Percentiles rank a stretch among this genome's conserved stretches.
phyloP scores from a whole-genome alignment of 2,113 vertebrate genomes.

The Eurypyga helias region DNA sequence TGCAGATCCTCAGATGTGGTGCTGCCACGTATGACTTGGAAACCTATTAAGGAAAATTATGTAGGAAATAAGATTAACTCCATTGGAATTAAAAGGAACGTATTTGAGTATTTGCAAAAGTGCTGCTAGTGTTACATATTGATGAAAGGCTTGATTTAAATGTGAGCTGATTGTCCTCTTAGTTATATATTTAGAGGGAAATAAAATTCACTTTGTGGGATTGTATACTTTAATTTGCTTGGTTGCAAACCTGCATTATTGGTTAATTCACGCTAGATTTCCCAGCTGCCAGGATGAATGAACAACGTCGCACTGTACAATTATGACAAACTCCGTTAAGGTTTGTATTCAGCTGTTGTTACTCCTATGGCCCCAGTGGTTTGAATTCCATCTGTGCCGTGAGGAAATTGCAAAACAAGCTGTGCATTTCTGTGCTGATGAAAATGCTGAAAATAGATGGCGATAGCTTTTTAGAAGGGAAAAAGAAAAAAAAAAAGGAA shows the following conservation, averaged over 20 bases:
- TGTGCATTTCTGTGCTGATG: conserved; percentile 38
- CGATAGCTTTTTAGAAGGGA: neutral
- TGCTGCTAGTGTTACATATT: neutral
- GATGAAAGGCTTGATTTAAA: neutral
- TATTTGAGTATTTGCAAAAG: neutral
- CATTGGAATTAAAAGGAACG: neutral
- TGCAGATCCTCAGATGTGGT: neutral
- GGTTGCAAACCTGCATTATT: conserved; percentile 8
- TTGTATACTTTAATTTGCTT: neutral
- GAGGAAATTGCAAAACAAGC: conserved; percentile 34
- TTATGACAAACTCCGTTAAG: neutral
- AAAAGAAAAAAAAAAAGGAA: neutral
- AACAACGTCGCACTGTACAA: neutral
- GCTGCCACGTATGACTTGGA: neutral
- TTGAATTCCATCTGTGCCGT: neutral
- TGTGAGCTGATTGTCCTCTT: neutral
- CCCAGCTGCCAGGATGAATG: neutral
- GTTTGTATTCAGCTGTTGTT: conserved; percentile 32
- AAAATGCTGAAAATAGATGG: conserved; percentile 10
- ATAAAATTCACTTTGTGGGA: neutral
- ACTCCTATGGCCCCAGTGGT: neutral
- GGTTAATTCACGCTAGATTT: neutral
- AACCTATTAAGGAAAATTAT: neutral
- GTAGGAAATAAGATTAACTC: neutral
- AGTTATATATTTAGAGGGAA: neutral